Evolutionary conservation across 2,888 invertebrate genomes (phyloP).

Genomic region (Slavum lentiscoides): DNA sequence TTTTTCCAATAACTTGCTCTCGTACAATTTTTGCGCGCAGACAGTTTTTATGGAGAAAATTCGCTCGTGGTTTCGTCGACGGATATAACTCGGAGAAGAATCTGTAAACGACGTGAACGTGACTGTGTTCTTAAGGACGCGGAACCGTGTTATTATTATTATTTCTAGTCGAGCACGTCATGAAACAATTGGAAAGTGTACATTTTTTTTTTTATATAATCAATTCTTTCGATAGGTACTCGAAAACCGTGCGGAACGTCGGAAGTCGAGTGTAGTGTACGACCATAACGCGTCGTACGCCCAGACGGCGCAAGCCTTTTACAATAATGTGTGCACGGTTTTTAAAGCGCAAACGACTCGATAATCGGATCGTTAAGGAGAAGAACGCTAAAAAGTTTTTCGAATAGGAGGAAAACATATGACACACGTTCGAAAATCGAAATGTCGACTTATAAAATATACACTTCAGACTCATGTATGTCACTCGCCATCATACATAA

Average conservation of each 20-base stretch:
- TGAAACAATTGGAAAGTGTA: constrained; percentile 29
- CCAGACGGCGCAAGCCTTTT: neutral
- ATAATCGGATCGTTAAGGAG: neutral
- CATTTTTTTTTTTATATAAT: constrained; percentile 14
- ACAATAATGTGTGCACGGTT: neutral
- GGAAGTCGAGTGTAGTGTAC: no score
- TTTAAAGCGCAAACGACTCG: constrained; percentile 8
- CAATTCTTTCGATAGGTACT: neutral
- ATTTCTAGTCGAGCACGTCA: constrained; percentile 4
- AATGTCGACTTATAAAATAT: neutral
- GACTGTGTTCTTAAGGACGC: constrained; percentile 6
- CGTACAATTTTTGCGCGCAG: no score
- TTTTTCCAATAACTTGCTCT: neutral
- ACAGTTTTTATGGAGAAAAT: neutral
- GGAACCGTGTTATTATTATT: constrained; percentile 3
- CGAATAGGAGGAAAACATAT: constrained; percentile 10
- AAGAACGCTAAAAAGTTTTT: neutral
- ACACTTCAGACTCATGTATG: no score
- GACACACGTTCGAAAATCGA: neutral
- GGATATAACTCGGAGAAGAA: constrained; percentile 4
- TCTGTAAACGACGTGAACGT: constrained; percentile 21
- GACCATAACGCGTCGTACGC: neutral
- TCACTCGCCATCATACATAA: neutral
- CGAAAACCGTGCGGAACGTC: neutral
- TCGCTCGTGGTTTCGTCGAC: neutral